Conservation (phyloP, 2,888 invertebrate species). For the Machimus atricapillus region DNA sequence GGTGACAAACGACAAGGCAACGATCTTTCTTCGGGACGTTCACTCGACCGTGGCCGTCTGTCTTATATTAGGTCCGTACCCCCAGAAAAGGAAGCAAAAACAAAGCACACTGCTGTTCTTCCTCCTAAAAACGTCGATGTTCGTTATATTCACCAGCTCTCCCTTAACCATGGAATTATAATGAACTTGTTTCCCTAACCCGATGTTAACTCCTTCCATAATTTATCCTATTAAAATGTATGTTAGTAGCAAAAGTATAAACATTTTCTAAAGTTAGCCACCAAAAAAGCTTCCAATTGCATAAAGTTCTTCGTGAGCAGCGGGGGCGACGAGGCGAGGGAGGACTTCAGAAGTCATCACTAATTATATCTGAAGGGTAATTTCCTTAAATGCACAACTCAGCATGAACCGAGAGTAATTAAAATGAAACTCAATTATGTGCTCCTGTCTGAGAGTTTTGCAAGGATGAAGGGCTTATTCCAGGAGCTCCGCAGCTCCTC, state of each 20-base stretch:
- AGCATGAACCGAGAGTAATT: constrained; percentile 30
- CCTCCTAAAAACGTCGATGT: too few relatives aligned
- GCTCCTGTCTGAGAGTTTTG: not conserved
- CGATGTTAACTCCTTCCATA: not conserved
- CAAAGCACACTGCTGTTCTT: too few relatives aligned
- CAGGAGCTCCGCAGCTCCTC: not conserved
- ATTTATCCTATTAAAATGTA: not conserved
- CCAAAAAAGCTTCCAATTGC: not conserved
- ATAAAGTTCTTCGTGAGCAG: not conserved
- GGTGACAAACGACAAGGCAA: too few relatives aligned
- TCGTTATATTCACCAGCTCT: not conserved
- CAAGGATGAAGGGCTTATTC: not conserved
- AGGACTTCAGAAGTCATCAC: not conserved
- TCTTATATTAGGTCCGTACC: too few relatives aligned
- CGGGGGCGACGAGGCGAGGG: not conserved
- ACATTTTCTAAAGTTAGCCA: not conserved
- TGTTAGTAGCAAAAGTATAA: not conserved
- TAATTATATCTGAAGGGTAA: constrained; percentile 29
- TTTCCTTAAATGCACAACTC: constrained; percentile 28
- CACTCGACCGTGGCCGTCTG: too few relatives aligned
- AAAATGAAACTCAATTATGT: constrained; percentile 30
- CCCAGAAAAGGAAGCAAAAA: not conserved
- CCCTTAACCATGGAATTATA: not conserved
- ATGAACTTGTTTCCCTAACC: not conserved
- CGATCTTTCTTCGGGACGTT: too few relatives aligned